These are phyloP conservation scores for Drosophila fungiperda DNA, from an alignment of 2,888 invertebrate species.

Conservation along the genomic window DNA sequence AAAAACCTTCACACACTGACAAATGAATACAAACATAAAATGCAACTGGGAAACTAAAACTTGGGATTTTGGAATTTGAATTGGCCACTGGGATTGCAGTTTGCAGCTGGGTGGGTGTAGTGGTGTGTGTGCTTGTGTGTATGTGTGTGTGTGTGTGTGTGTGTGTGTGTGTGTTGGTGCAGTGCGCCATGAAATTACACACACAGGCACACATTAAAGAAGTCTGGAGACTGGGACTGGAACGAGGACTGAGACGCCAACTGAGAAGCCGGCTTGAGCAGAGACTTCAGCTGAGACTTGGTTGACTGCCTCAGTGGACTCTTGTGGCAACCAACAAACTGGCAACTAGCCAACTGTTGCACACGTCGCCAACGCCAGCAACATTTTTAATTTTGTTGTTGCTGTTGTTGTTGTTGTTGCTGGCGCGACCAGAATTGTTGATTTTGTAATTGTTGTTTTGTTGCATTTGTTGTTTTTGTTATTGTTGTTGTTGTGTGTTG, in stretches of 20 bases:
- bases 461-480: slow-evolving; percentile 56
- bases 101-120: slow-evolving; percentile 28
- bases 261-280: slow-evolving; percentile 12
- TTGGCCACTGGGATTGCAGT: slow-evolving; percentile 30
- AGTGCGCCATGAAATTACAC: slow-evolving; percentile 48
- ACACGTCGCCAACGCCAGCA: slow-evolving; percentile 35
- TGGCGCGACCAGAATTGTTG: slow-evolving; percentile 70
- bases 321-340: slow-evolving; percentile 26
- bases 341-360: slow-evolving; percentile 52
- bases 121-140: slow-evolving; percentile 2
- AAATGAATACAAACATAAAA: slow-evolving; percentile 7
- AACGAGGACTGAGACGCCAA: slow-evolving; percentile 16
- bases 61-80: slow-evolving; percentile 11
- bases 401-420: slow-evolving; percentile 11
- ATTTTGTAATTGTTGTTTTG: slow-evolving; percentile 73
- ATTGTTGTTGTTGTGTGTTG: not conserved
- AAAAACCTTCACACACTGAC: slow-evolving; percentile 6
- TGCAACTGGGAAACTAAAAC: slow-evolving; percentile 21
- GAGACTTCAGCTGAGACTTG: slow-evolving; percentile 27
- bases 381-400: slow-evolving; percentile 13
- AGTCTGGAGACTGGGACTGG: slow-evolving; percentile 36
- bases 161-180: slow-evolving; percentile 17
- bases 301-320: slow-evolving; percentile 40
- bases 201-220: slow-evolving; percentile 16
- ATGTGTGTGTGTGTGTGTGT: slow-evolving; percentile 18